Evolutionary conservation across 2,888 invertebrate genomes (phyloP).

Genomic region (Brachypalpus laphriformis): DNA sequence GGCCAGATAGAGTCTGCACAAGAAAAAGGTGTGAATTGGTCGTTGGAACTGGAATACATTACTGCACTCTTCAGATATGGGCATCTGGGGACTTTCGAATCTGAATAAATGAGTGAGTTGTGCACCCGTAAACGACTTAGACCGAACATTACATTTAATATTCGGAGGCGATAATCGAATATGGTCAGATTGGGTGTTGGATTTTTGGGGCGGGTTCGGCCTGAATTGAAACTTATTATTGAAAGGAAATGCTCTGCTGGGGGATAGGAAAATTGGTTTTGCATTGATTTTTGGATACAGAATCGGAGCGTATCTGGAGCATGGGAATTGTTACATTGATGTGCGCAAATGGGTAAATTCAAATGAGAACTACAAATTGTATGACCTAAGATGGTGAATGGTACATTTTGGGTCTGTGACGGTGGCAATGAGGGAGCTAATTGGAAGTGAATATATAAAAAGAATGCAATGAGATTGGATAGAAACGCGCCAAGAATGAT

Average conservation of each 20-base stretch:
- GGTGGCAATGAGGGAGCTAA: background rate
- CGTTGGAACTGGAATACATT: constrained; percentile 54
- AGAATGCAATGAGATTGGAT: too few species aligned
- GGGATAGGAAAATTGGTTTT: constrained; percentile 52
- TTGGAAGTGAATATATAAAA: too few species aligned
- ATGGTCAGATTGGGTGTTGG: constrained; percentile 64
- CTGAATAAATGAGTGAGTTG: constrained; percentile 73
- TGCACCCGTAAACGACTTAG: constrained; percentile 64
- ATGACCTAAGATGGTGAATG: background rate
- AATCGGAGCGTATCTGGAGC: constrained; percentile 17
- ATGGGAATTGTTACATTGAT: constrained; percentile 19
- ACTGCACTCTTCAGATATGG: constrained; percentile 63
- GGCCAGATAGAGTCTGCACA: constrained; percentile 58
- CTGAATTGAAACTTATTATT: constrained; percentile 54
- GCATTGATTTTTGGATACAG: constrained; percentile 54
- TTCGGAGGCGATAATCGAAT: constrained; percentile 57
- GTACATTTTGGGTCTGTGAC: background rate
- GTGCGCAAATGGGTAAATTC: constrained; percentile 16
- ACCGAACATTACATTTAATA: constrained; percentile 69
- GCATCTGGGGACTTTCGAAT: constrained; percentile 73
- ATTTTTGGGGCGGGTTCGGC: constrained; percentile 25
- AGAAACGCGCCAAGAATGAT: too few species aligned
- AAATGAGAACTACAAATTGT: background rate
- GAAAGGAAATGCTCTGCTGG: constrained; percentile 19
- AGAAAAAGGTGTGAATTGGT: constrained; percentile 71